Conservation (phyloP, 2,888 invertebrate genomes). For the Xestoiulus laeticollis region DNA sequence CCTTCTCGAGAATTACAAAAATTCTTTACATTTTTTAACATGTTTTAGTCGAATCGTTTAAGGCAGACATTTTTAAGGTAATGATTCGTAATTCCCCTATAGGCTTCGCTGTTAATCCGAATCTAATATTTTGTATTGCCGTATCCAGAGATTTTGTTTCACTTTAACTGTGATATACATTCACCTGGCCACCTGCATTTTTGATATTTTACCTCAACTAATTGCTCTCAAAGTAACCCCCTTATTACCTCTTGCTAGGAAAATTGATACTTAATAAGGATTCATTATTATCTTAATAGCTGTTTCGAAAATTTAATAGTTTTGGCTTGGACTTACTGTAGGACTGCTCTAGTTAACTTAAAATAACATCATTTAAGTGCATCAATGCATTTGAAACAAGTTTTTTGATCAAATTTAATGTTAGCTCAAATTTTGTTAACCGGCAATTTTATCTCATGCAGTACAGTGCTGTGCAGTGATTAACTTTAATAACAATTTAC, state of each 20-base stretch:
- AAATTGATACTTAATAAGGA: not conserved
- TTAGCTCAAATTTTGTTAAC: not conserved
- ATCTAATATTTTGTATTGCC: not conserved
- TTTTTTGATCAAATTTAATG: not conserved
- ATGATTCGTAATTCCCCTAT: not conserved
- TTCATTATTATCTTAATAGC: not conserved
- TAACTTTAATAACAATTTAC: not conserved
- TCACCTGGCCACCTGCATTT: slow-evolving; percentile 5
- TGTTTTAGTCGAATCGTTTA: not conserved
- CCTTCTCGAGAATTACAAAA: not conserved
- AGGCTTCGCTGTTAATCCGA: not conserved
- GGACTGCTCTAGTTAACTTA: not conserved
- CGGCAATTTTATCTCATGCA: not conserved
- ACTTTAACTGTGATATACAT: slow-evolving; percentile 13
- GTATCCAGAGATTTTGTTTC: slow-evolving; percentile 29
- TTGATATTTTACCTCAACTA: not conserved
- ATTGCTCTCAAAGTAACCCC: not conserved
- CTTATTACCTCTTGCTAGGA: not conserved
- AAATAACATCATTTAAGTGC: not conserved
- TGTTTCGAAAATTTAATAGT: not conserved
- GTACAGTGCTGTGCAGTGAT: not conserved
- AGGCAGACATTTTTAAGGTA: not conserved
- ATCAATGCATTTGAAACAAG: not conserved
- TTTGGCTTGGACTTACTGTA: not conserved
- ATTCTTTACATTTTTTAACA: not conserved